Evolutionary conservation across 2,113 vertebrate species (phyloP), one percentile per base, ranked within the genome.

Genomic region (Pimephales promelas): DNA sequence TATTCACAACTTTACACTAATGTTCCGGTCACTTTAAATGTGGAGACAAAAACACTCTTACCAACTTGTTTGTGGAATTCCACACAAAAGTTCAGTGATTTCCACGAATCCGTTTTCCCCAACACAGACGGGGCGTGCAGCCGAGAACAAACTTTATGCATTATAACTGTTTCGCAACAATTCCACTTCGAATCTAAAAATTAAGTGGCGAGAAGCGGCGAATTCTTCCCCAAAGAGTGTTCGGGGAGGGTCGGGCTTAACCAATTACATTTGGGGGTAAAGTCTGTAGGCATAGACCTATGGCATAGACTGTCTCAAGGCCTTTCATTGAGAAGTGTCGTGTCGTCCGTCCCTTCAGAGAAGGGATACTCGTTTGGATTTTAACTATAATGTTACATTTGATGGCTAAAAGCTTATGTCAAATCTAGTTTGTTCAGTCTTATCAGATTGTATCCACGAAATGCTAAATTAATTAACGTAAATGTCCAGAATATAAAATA

Each of bases 21-120:
- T 22, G 14, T 52, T 49, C 0, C 26, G 3, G 24, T 49, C n/a
- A 28, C 71, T 56, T 54, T 70, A 77, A 68, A 45, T 28, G 57
- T 2, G 52, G 6, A 8, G 22, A 18, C 45, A 45, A 7, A 66
- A 26, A 18, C 9, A 10, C 20, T 92, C 94, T 94, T 90, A 94
- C 94, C 94, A 76, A 74, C 77, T 31, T 81, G 76, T 61, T 40
- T 62, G 86, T 91, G 91, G 85, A 93, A 79, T 81, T 86, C 88
- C 54, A 82, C 82, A 72, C 80, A 57, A 56, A 24, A 26, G 5
- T 49, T 31, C 18, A 62, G 52, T 36, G 22, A 57, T 66, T 49
- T 66, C 64, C 75, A 59, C 31, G 26, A 3, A 52, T 71, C 36
- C 54, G 83, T 82, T 31, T 31, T 61, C 28, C 83, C 52, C n/a